phyloP scores from a whole-genome alignment of 2,888 invertebrate species.

The Troides helena region DNA sequence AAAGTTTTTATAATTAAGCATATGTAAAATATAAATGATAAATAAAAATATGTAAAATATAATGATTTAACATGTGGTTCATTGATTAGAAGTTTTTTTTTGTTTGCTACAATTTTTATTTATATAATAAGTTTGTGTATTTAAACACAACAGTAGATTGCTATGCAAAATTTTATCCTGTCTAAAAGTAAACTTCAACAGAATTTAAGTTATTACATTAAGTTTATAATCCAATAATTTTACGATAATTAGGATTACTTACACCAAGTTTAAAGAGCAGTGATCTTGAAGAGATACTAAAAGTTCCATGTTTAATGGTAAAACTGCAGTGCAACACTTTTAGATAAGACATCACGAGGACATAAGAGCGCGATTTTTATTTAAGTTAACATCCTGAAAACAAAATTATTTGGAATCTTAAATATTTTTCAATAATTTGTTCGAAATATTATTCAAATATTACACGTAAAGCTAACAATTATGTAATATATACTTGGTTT shows the following conservation, averaged over 20 bases:
- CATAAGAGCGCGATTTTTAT: neutral
- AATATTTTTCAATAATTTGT: neutral
- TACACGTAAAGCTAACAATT: neutral
- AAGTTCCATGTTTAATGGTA: constrained; percentile 59
- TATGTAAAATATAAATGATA: no score
- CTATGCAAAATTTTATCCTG: neutral
- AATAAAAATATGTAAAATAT: no score
- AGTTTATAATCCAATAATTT: constrained; percentile 12
- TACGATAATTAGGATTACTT: constrained; percentile 39
- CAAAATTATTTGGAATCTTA: neutral
- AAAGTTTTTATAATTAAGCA: neutral
- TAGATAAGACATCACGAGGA: constrained; percentile 61
- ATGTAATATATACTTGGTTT: constrained; percentile 22
- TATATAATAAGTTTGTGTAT: neutral
- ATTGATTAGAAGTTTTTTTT: no score
- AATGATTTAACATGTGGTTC: no score
- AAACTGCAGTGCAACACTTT: constrained; percentile 66
- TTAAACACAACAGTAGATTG: neutral
- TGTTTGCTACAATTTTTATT: neutral
- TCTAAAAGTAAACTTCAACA: neutral
- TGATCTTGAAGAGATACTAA: constrained; percentile 53
- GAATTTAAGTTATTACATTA: neutral
- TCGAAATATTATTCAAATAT: no score
- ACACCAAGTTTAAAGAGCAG: constrained; percentile 62
- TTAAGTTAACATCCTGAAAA: constrained; percentile 65